phyloP scores from a whole-genome alignment of 2,888 invertebrate genomes.

The Byasa hedistus region DNA sequence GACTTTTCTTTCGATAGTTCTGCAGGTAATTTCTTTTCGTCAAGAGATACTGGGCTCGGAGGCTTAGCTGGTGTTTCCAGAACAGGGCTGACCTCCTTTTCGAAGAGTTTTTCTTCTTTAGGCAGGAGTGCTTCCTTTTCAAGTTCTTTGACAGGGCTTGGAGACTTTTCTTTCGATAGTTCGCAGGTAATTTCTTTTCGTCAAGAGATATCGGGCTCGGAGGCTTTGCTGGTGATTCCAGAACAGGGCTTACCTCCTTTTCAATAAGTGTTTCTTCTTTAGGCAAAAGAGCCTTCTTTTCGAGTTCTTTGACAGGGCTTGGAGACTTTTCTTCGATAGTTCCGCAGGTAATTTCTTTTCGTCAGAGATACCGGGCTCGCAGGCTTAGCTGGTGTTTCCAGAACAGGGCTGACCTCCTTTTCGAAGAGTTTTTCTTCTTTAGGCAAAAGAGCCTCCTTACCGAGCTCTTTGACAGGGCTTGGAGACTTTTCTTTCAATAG shows the following conservation, averaged over 20 bases:
- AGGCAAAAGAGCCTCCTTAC: neutral
- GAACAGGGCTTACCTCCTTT: neutral
- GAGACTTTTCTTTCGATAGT: too few relatives aligned
- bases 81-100: too few relatives aligned
- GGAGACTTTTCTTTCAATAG: too few relatives aligned
- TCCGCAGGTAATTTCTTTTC: neutral
- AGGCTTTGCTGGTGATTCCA: neutral
- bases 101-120: too few relatives aligned
- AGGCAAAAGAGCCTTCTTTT: too few relatives aligned
- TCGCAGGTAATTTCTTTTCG: too few relatives aligned
- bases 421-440: too few relatives aligned
- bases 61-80: too few relatives aligned
- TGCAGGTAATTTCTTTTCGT: neutral
- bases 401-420: too few relatives aligned
- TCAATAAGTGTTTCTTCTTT: conserved; percentile 1
- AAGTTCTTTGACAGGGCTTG: too few relatives aligned
- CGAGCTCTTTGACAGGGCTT: conserved; percentile 1
- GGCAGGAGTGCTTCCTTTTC: too few relatives aligned
- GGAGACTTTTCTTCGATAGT: neutral
- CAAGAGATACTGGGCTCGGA: too few relatives aligned
- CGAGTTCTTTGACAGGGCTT: neutral
- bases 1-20: conserved; percentile 17
- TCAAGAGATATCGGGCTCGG: conserved; percentile 10
- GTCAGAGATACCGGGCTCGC: conserved; percentile 22
- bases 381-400: conserved; percentile 15